These are phyloP conservation scores for Moxostoma hubbsi DNA, from an alignment of 2,797 vertebrate species.

Conservation along the genomic window DNA sequence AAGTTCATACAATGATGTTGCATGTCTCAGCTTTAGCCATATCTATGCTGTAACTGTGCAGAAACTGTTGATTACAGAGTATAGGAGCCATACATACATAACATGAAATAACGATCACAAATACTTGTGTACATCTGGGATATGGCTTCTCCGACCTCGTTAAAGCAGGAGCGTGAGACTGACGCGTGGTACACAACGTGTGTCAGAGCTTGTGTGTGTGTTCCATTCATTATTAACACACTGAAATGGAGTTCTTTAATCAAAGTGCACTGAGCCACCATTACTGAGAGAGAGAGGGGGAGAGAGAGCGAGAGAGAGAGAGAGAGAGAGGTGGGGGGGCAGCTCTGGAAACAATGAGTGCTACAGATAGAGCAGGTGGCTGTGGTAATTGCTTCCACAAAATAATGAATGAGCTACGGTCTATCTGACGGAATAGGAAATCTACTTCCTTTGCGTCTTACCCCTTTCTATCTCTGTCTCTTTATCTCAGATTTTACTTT, in stretches of 20 bases:
- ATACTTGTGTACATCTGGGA: constrained; percentile 32
- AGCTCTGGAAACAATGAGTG: constrained; percentile 74
- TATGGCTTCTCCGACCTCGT: constrained; percentile 37
- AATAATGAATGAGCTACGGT: constrained; percentile 83
- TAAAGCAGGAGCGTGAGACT: constrained; percentile 16
- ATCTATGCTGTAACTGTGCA: constrained; percentile 6
- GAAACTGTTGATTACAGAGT: constrained; percentile 39
- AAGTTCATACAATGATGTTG: constrained; percentile 29
- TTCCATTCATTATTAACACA: constrained; percentile 56
- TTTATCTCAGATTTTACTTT: constrained; percentile 50
- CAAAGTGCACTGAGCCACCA: constrained; percentile 43
- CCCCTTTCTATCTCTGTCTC: constrained; percentile 47
- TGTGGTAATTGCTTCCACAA: constrained; percentile 84
- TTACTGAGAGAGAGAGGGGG: constrained; percentile 53
- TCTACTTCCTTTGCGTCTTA: constrained; percentile 71
- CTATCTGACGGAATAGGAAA: constrained; percentile 82
- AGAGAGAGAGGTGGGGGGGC: constrained; percentile 34
- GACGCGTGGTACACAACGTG: constrained; percentile 10
- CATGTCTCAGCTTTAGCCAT: constrained; percentile 1
- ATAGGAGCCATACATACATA: constrained; percentile 35
- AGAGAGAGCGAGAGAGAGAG: constrained; percentile 54
- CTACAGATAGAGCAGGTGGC: constrained; percentile 83
- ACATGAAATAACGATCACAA: constrained; percentile 27
- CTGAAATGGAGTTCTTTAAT: constrained; percentile 59
- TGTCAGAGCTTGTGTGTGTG: neutral